phyloP scores from a whole-genome alignment of 2,888 invertebrate genomes.

The Mythimna vitellina region DNA sequence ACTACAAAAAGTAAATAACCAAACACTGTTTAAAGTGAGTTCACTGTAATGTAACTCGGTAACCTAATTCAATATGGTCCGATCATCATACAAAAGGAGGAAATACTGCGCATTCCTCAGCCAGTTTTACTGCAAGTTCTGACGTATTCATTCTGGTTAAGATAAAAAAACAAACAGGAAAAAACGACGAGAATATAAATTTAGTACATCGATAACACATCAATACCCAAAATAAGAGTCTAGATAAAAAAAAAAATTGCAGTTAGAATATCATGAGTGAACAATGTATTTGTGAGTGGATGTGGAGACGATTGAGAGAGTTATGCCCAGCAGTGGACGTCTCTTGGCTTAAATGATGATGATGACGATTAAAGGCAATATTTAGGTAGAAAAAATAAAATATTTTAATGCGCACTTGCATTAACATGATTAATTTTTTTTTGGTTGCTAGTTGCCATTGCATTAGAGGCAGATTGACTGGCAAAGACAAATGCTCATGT shows the following conservation, averaged over 20 bases:
- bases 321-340: not conserved
- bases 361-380: not conserved
- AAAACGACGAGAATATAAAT: not conserved
- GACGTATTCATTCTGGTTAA: conserved; percentile 4
- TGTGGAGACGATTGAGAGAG: not conserved
- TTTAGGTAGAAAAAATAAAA: not conserved
- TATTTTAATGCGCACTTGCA: no score
- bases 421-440: no score
- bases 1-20: not conserved
- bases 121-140: not conserved
- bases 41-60: not conserved
- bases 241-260: not conserved
- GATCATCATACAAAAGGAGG: not conserved
- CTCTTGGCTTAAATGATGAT: not conserved
- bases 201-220: not conserved
- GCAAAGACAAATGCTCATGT: not conserved
- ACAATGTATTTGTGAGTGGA: no score
- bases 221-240: not conserved
- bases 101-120: conserved; percentile 20
- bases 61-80: conserved; percentile 14
- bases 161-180: not conserved
- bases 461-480: not conserved
- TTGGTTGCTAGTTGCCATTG: no score
- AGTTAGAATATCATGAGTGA: not conserved
- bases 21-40: not conserved